phyloP scores from a whole-genome alignment of 2,797 vertebrate genomes.

The Sebastolobus altivelis region DNA sequence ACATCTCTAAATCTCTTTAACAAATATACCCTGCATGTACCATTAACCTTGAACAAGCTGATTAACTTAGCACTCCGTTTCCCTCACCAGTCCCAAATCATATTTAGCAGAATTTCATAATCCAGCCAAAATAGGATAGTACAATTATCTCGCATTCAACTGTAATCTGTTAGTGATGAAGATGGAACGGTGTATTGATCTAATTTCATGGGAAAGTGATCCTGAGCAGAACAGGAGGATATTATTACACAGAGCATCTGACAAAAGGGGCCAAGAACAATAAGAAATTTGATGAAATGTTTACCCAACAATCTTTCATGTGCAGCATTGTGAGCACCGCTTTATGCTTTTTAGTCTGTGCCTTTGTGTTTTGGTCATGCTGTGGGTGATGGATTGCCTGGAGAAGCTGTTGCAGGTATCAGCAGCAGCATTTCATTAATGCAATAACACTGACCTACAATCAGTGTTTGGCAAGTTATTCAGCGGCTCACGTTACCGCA shows the following conservation, averaged over 20 bases:
- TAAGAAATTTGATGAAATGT: conserved; percentile 38
- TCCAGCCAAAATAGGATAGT: conserved; percentile 43
- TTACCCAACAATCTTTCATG: conserved; percentile 24
- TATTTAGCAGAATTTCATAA: conserved; percentile 63
- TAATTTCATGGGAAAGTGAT: conserved; percentile 62
- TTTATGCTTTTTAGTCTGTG: conserved; percentile 7
- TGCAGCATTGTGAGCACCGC: not conserved
- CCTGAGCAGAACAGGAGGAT: conserved; percentile 27
- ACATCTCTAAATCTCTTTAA: conserved; percentile 72
- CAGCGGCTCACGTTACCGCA: too few relatives aligned
- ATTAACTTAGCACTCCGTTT: conserved; percentile 62
- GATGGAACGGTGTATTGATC: conserved; percentile 48
- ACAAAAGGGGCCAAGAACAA: conserved; percentile 11
- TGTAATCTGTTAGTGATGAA: conserved; percentile 59
- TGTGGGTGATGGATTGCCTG: not conserved
- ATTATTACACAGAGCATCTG: conserved; percentile 4
- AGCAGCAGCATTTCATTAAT: conserved; percentile 12
- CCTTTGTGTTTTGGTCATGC: conserved; percentile 10
- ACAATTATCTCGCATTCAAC: conserved; percentile 39
- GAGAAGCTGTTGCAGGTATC: conserved; percentile 2
- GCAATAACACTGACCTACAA: not conserved
- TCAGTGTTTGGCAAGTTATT: not conserved
- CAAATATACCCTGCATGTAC: conserved; percentile 65
- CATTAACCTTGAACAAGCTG: conserved; percentile 78
- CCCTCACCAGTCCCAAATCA: conserved; percentile 56